Base-by-base conservation (phyloP, 2,888 invertebrate species). In the Pyrocoelia pectoralis region DNA sequence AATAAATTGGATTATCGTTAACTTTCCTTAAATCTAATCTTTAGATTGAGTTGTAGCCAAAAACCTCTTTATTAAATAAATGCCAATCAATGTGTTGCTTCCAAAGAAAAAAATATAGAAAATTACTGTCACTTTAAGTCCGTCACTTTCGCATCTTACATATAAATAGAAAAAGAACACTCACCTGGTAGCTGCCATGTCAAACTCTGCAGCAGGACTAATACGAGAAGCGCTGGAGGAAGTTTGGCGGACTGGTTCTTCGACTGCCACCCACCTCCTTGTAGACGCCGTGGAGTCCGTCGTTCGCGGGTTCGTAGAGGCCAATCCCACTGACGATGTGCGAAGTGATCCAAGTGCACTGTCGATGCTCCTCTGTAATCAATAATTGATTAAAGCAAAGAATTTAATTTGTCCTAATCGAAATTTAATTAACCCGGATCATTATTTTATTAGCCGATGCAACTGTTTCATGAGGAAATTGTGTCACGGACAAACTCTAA, bases 141-240 rank as follows among this genome's bases (percentile, higher is more conserved):
- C n/a, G 17, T 46, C 46, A 17, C 10, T 46, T 18, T 17, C 46
- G 17, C 15, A 14, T 24, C 24, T 24, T 8, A n/a, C n/a, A n/a
- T 43, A 14, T 9, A 5, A 52, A 52, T 50, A 50, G 33, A 10
- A 13, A 52, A 51, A 51, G 13, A 14, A 28, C 10, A 68, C 73
- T 76, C 70, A 75, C 75, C 75, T 75, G 52, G 73, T 68, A 60
- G 73, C 69, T 58, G 72, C 68, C 74, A 76, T 82, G 71, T 79
- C 79, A 71, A 79, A 73, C 74, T 83, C 82, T 74, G 80, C 76
- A 72, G 79, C 80, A 65, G 84, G 83, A 83, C 83, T 83, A 79
- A 82, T 76, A 70, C 81, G 46, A 17, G 13, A 77, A 46, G 67
- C 65, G 52, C 62, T 62, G 53, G 57, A 72, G 66, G 78, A 73